phyloP scores from a whole-genome alignment of 2,113 vertebrate species.

The Mus spicilegus region DNA sequence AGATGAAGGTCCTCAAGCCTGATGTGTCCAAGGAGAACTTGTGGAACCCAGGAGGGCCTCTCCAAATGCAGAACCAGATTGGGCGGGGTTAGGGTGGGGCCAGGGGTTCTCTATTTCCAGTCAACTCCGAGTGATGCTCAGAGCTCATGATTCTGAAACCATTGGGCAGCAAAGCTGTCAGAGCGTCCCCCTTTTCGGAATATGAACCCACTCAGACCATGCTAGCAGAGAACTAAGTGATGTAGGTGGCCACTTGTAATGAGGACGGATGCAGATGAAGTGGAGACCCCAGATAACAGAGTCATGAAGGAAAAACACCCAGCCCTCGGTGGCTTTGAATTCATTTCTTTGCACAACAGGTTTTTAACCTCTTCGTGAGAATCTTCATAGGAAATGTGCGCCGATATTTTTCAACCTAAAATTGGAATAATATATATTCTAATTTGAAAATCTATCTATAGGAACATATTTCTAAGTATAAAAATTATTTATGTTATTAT shows the following conservation, averaged over 20 bases:
- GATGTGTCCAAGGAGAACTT: neutral
- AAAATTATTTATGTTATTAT: neutral
- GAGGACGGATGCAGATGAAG: neutral
- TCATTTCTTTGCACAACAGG: neutral
- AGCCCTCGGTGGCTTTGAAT: neutral
- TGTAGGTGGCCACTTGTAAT: neutral
- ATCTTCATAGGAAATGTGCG: conserved; percentile 31
- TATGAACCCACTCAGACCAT: neutral
- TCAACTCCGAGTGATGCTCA: neutral
- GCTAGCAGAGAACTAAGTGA: neutral
- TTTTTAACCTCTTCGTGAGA: neutral
- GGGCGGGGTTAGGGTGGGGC: neutral
- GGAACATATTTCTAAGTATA: neutral
- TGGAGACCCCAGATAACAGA: neutral
- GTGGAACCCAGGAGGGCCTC: neutral
- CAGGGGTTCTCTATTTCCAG: neutral
- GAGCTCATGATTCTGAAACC: neutral
- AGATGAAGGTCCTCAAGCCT: neutral
- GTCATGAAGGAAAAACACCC: neutral
- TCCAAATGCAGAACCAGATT: neutral
- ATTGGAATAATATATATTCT: neutral
- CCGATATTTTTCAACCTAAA: conserved; percentile 22
- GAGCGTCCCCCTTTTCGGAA: neutral
- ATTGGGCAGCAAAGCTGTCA: neutral
- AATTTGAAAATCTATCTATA: conserved; percentile 1